phyloP scores from a whole-genome alignment of 2,113 vertebrate genomes.

The Lates calcarifer region DNA sequence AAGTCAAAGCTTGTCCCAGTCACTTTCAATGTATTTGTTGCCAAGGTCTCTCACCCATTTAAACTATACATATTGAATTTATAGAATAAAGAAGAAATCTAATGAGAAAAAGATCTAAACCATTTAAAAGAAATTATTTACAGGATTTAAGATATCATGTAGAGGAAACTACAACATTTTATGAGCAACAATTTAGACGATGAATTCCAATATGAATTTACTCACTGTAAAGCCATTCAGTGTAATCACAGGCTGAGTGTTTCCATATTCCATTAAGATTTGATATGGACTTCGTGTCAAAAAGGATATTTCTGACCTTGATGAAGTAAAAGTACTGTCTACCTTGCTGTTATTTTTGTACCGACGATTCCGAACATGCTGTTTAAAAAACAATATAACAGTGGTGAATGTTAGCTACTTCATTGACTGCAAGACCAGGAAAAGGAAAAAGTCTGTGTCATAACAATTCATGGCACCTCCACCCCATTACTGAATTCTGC shows the following conservation, averaged over 20 bases:
- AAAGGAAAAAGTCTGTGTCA: constrained; percentile 17
- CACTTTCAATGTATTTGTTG: neutral
- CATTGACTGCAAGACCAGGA: neutral
- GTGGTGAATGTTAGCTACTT: neutral
- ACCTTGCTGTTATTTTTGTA: neutral
- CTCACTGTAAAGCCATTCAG: neutral
- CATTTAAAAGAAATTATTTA: neutral
- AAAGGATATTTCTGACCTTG: neutral
- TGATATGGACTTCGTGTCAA: neutral
- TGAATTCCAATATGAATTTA: neutral
- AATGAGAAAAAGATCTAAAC: neutral
- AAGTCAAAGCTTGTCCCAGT: neutral
- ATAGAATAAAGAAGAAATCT: neutral
- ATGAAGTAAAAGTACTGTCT: neutral
- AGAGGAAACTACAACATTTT: neutral
- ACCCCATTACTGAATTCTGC: neutral
- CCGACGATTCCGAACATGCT: neutral
- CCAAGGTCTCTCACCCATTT: neutral
- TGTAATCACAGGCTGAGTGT: neutral
- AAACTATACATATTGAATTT: neutral
- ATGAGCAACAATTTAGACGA: neutral
- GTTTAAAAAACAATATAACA: neutral
- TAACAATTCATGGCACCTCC: neutral
- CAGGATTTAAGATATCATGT: neutral
- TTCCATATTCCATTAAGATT: neutral